Conservation (phyloP, 2,888 invertebrate genomes). For the Coelinius sp. region DNA sequence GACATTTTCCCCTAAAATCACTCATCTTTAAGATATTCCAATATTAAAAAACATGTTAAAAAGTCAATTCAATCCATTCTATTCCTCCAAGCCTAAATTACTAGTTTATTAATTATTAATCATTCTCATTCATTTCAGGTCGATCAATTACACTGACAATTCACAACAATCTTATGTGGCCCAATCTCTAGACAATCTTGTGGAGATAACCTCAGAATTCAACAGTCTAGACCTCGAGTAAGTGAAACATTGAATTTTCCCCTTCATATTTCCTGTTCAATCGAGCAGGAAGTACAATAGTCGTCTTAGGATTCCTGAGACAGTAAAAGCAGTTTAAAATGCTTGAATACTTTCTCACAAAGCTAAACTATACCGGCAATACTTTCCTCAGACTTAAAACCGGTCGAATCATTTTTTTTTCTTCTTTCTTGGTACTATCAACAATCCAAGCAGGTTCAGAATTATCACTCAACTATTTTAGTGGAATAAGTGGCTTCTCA, state of each 20-base stretch:
- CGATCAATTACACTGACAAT: slow-evolving; percentile 32
- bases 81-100: no score
- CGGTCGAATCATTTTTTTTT: slow-evolving; percentile 7
- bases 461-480: not conserved
- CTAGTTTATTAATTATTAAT: not conserved
- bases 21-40: no score
- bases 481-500: not conserved
- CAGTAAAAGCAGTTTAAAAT: slow-evolving; percentile 6
- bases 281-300: not conserved
- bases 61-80: no score
- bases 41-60: no score
- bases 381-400: slow-evolving; percentile 5
- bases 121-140: slow-evolving; percentile 27
- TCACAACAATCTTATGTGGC: slow-evolving; percentile 39
- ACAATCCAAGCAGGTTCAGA: not conserved
- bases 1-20: no score
- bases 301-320: not conserved
- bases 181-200: slow-evolving; percentile 42
- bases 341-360: slow-evolving; percentile 7
- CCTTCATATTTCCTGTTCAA: no score
- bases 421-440: slow-evolving; percentile 3
- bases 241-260: slow-evolving; percentile 26
- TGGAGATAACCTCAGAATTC: slow-evolving; percentile 38
- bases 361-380: not conserved
- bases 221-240: slow-evolving; percentile 44